These are phyloP conservation scores for Neodiprion pinetum DNA, from an alignment of 1,140 invertebrate genomes.

Conservation along the genomic window DNA sequence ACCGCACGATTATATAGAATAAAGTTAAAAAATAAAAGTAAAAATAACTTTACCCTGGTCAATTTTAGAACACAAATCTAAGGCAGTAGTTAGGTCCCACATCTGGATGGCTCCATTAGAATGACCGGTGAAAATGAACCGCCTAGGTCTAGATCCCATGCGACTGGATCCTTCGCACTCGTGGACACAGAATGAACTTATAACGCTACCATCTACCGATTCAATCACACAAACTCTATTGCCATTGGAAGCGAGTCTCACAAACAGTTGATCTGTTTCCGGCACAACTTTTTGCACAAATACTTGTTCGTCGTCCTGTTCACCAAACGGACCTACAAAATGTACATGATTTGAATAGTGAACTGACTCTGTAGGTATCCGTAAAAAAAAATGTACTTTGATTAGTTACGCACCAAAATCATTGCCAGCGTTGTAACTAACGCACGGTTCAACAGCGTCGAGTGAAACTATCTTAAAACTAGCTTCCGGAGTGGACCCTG, in stretches of 20 bases:
- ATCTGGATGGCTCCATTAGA: constrained; percentile 95
- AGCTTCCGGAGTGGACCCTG: constrained; percentile 93
- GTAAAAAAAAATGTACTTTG: not conserved
- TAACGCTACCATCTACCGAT: constrained; percentile 92
- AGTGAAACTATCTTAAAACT: constrained; percentile 94
- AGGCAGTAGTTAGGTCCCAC: constrained; percentile 97
- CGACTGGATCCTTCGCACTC: constrained; percentile 95
- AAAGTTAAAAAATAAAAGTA: not conserved
- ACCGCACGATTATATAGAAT: not conserved
- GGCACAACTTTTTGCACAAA: constrained; percentile 98
- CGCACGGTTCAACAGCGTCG: constrained; percentile 83
- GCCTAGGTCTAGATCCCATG: constrained; percentile 87
- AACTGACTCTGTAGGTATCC: constrained; percentile 9
- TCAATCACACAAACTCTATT: constrained; percentile 94
- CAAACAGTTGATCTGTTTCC: constrained; percentile 93
- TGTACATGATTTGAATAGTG: not conserved
- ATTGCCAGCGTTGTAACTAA: constrained; percentile 79
- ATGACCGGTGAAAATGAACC: constrained; percentile 96
- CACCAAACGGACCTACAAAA: constrained; percentile 88
- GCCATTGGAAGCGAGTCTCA: constrained; percentile 93
- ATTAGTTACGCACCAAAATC: constrained; percentile 71
- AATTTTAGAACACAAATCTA: constrained; percentile 80
- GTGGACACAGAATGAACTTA: constrained; percentile 95
- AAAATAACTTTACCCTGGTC: constrained; percentile 62
- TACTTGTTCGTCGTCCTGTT: constrained; percentile 97